Base-by-base conservation (phyloP, 2,888 invertebrate species). In the Torymus auratus region DNA sequence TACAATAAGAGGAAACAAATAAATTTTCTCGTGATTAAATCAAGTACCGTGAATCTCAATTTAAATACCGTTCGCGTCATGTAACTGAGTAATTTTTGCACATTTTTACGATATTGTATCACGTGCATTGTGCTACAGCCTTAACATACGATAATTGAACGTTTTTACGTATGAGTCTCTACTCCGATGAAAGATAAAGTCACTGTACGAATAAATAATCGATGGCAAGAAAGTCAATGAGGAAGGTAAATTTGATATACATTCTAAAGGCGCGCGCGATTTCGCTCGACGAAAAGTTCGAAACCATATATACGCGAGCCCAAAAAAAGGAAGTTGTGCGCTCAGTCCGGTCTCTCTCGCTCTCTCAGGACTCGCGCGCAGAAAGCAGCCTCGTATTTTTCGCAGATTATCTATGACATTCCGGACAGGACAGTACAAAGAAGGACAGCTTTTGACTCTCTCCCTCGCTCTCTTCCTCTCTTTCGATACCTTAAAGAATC, bases 381-480 rank as follows among this genome's bases (percentile, higher is more conserved):
- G 28, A 64, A 17, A 62, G 60, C 62, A 53, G 67, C 7, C 56
- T 67, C 67, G 67, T 61, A 68, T 64, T 72, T 78, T 72, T 78
- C 53, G 28, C 58, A 74, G 74, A 80, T 75, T 75, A 71, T 75
- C 75, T 75, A 75, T 76, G 75, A 76, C 56, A 72, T 28, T 56
- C 56, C 4, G 52, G 58, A 71, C 69, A 56, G 67, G 68, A 62
- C 76, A 80, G 72, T 72, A 76, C 62, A 72, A 72, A 76, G 68
- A 71, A 68, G 80, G 72, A 76, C 76, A 76, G 80, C 53, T 72
- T 68, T 78, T 72, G 72, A 71, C 67, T 80, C 68, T 41, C 41
- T 41, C 41, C 41, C 41, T 41, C 14, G 62, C 64, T 80, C 81
- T 81, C 80, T 28, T 56, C 50, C 72, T 70, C 76, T 82, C 83